These are phyloP conservation scores for Grantiella picta DNA, from an alignment of 2,113 vertebrate genomes.

Conservation along the genomic window DNA sequence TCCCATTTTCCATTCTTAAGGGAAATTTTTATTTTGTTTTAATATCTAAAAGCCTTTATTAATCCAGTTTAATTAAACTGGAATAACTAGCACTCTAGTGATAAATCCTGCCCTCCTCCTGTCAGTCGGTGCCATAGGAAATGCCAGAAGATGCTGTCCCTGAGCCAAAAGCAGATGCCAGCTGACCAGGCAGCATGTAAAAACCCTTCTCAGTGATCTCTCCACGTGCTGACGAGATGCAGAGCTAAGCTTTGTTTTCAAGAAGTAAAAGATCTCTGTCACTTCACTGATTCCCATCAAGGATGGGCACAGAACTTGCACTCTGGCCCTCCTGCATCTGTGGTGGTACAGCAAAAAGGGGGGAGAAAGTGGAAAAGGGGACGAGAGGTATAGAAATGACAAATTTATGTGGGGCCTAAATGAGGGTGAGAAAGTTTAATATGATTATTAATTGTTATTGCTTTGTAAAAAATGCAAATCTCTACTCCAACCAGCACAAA, in stretches of 20 bases:
- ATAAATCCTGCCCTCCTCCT: not conserved
- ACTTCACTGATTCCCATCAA: not conserved
- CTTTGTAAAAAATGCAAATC: not conserved
- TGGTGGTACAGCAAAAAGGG: no score
- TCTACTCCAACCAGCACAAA: not conserved
- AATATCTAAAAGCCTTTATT: not conserved
- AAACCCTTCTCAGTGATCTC: not conserved
- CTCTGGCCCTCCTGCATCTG: not conserved
- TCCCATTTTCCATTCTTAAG: not conserved
- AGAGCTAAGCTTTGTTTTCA: not conserved
- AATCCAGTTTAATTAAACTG: not conserved
- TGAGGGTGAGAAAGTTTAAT: not conserved
- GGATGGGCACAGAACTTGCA: accelerated
- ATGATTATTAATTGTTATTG: not conserved
- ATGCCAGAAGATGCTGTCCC: not conserved
- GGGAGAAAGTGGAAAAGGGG: not conserved
- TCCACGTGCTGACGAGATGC: not conserved
- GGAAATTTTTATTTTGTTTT: not conserved
- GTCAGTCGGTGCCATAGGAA: not conserved
- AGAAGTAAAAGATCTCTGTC: not conserved
- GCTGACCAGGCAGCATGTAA: not conserved
- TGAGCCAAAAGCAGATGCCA: not conserved
- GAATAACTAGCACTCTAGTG: not conserved
- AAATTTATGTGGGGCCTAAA: not conserved
- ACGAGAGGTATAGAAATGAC: not conserved